Percentiles rank a stretch among this genome's conserved stretches.
Conservation (phyloP, 1,140 invertebrate species). For the Cheumatopsyche charites region DNA sequence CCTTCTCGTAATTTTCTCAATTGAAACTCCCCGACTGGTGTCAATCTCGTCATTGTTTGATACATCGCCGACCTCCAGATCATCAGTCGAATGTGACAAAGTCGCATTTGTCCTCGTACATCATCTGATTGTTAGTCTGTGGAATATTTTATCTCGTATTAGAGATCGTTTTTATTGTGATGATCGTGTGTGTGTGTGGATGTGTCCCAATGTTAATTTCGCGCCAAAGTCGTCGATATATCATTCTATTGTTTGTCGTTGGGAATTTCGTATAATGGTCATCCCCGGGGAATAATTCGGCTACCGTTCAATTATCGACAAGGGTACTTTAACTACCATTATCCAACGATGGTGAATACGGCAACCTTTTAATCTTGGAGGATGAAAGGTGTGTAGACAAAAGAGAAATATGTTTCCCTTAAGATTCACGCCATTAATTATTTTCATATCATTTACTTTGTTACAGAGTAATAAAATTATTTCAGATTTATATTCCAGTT, state of each 20-base stretch:
- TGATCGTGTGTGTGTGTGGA: too few relatives aligned
- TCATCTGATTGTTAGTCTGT: too few relatives aligned
- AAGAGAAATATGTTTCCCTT: not conserved
- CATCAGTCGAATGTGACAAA: too few relatives aligned
- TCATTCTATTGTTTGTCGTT: constrained; percentile 7
- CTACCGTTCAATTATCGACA: constrained; percentile 19
- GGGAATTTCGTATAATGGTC: constrained; percentile 6
- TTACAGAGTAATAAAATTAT: not conserved
- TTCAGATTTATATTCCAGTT: too few relatives aligned
- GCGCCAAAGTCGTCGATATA: too few relatives aligned
- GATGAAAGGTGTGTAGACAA: constrained; percentile 11
- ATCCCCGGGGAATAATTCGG: constrained; percentile 19
- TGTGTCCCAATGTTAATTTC: too few relatives aligned
- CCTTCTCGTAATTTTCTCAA: not conserved
- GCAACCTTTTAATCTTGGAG: constrained; percentile 4
- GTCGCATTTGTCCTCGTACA: too few relatives aligned
- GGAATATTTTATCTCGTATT: too few relatives aligned
- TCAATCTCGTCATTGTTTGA: not conserved
- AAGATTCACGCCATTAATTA: constrained; percentile 9
- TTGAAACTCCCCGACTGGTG: not conserved
- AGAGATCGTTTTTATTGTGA: too few relatives aligned
- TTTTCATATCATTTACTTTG: not conserved
- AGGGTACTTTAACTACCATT: constrained; percentile 17
- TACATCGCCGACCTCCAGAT: not conserved
- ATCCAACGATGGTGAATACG: not conserved